Evolutionary conservation across 2,797 vertebrate genomes (phyloP), one percentile per base, ranked within the genome.

Genomic region (Crocodylus rhombifer): DNA sequence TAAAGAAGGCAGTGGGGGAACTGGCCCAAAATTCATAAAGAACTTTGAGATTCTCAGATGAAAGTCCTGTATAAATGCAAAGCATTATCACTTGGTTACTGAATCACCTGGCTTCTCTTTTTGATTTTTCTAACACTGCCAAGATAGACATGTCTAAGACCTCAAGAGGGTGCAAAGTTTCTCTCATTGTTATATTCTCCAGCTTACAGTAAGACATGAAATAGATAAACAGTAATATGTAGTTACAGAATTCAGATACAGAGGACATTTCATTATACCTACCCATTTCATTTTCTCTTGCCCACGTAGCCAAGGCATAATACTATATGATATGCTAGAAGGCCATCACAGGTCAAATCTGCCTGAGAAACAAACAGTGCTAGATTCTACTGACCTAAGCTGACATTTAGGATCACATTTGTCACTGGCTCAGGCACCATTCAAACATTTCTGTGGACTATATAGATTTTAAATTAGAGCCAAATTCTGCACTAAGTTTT

Each of bases 1-100:
- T 56, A 78, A 56, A 93, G 83, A 15, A 65, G 0, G 7, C 13
- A 75, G 42, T 25, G 0, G 1, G 1, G 0, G 1, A 82, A 28
- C 61, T 56, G 17, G 73, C 12, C 73, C 14, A 61, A 42, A 15
- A 62, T 23, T 62, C 42, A 23, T 71, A 18, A 62, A 87, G 36
- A 3, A 14, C 51, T 71, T 93, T 80, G 81, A 94, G 26, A 81
- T 63, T 67, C 36, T 23, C 20, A 23, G 60, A 62, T 20, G 62
- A 89, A 42, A 90, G 28, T 5, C 42, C 7, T 16, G 21, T 36
- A 4, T 25, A 71, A 75, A 28, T 26, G 88, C 20, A 63, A 73
- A 0, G 30, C 0, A 1, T 23, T 3, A 2, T 17, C 61, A 78
- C 79, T 18, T 17, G 80, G 75, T 80, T 90, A 10, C 30, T 62